These are phyloP conservation scores for Orchestia grillus DNA, from an alignment of 1,140 invertebrate species.

Conservation along the genomic window DNA sequence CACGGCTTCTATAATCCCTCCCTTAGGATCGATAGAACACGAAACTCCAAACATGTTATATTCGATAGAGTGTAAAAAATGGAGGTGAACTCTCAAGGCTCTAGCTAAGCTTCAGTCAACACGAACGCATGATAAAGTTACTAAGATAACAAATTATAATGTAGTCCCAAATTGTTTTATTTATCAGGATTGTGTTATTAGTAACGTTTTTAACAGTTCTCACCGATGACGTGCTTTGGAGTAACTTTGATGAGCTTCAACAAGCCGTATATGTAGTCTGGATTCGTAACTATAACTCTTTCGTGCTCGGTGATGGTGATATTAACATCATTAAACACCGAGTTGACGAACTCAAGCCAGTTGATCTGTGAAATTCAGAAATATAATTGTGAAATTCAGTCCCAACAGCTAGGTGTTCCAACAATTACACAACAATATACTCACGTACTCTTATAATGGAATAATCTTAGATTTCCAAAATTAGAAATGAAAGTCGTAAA, in stretches of 20 bases:
- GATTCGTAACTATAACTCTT: conserved; percentile 27
- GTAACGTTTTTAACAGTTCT: not conserved
- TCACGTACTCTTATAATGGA: too few relatives aligned
- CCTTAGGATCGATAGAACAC: too few relatives aligned
- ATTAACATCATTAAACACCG: not conserved
- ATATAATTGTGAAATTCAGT: not conserved
- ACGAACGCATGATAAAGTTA: not conserved
- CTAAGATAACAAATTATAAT: not conserved
- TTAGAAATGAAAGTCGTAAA: too few relatives aligned
- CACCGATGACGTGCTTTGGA: conserved; percentile 1
- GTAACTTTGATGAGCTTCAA: conserved; percentile 21
- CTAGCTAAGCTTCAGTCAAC: not conserved
- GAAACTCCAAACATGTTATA: too few relatives aligned
- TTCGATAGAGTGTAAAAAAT: too few relatives aligned
- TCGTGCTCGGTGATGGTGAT: not conserved
- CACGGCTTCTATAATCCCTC: too few relatives aligned
- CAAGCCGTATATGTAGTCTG: not conserved
- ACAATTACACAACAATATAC: not conserved
- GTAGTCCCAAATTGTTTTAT: not conserved
- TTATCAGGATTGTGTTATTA: not conserved
- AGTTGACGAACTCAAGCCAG: not conserved
- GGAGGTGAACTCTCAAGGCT: not conserved
- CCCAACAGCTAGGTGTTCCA: not conserved
- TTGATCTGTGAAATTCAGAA: not conserved
- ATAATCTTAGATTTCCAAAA: not conserved